A percentile compares a stretch with the other conserved stretches of the same genome.
Conservation (phyloP, 2,888 invertebrate species). For the Latheticus oryzae region DNA sequence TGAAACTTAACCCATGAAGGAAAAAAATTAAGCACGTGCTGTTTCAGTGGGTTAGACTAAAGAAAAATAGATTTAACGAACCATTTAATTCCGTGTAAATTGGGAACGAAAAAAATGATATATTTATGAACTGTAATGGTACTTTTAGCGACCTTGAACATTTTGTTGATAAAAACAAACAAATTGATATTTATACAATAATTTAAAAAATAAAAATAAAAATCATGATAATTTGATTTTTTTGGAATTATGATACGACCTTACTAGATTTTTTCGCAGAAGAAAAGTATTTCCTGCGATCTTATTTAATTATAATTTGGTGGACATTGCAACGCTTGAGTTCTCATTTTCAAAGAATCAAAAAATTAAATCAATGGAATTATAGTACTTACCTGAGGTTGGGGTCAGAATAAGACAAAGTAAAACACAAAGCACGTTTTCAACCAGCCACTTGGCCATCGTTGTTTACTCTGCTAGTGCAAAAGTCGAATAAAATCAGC, state of each 20-base stretch:
- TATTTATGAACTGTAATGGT: no score
- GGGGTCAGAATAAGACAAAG: constrained; percentile 33
- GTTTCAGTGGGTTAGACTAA: no score
- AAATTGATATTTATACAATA: neutral
- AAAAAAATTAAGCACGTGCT: neutral
- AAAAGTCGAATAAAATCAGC: constrained; percentile 52
- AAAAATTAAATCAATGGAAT: no score
- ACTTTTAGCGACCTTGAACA: no score
- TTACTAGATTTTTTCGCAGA: constrained; percentile 22
- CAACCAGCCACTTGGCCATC: constrained; percentile 47
- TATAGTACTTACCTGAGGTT: constrained; percentile 46
- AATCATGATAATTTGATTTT: no score
- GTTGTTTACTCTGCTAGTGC: constrained; percentile 44
- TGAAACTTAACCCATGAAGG: constrained; percentile 16
- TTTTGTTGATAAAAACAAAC: no score
- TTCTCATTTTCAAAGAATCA: no score
- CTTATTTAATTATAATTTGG: constrained; percentile 13
- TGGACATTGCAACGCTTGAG: constrained; percentile 14
- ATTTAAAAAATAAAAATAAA: no score
- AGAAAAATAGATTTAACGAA: constrained; percentile 5
- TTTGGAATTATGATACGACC: no score
- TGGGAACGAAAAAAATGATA: no score
- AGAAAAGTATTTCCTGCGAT: constrained; percentile 17
- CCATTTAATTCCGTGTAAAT: constrained; percentile 24
- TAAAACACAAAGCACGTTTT: constrained; percentile 44